A percentile compares a stretch with the other conserved stretches of the same genome.
These are phyloP conservation scores for Ciconia maguari DNA, from an alignment of 2,113 vertebrate genomes.

Conservation along the genomic window DNA sequence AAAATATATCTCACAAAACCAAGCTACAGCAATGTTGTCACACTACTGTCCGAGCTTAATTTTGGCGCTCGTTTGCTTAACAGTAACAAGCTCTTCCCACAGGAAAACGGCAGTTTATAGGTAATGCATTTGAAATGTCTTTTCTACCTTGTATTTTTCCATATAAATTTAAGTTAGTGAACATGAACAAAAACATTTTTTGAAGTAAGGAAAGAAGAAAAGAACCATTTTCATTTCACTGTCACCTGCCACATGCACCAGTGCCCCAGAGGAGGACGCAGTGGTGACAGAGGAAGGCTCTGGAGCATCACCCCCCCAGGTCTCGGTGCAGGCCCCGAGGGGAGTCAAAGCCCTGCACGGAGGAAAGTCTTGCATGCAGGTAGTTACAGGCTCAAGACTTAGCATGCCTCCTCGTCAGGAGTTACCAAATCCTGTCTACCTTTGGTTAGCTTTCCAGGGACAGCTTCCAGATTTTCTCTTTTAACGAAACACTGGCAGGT, in stretches of 20 bases:
- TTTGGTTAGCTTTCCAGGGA: not conserved
- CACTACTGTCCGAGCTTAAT: not conserved
- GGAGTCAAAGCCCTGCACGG: not conserved
- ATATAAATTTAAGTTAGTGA: not conserved
- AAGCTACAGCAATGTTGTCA: not conserved
- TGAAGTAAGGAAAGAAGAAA: not conserved
- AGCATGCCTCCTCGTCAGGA: not conserved
- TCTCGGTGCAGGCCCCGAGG: not conserved
- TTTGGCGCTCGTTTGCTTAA: rapidly evolving
- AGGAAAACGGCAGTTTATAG: not conserved
- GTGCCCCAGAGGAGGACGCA: not conserved
- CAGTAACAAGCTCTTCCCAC: not conserved
- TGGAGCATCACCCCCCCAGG: rapidly evolving
- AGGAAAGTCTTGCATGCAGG: rapidly evolving
- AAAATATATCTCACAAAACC: not conserved
- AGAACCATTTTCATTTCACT: not conserved
- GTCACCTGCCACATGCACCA: too few relatives aligned
- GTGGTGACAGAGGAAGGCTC: not conserved
- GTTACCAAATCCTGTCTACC: not conserved
- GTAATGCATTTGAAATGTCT: not conserved
- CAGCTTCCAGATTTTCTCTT: not conserved
- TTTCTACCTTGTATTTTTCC: not conserved
- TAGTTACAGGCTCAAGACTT: not conserved
- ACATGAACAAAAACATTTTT: not conserved
- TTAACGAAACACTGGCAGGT: rapidly evolving